Evolutionary conservation across 2,113 vertebrate genomes (phyloP), one percentile per base, ranked within the genome.

Genomic region (Calyptommatus sinebrachiatus): DNA sequence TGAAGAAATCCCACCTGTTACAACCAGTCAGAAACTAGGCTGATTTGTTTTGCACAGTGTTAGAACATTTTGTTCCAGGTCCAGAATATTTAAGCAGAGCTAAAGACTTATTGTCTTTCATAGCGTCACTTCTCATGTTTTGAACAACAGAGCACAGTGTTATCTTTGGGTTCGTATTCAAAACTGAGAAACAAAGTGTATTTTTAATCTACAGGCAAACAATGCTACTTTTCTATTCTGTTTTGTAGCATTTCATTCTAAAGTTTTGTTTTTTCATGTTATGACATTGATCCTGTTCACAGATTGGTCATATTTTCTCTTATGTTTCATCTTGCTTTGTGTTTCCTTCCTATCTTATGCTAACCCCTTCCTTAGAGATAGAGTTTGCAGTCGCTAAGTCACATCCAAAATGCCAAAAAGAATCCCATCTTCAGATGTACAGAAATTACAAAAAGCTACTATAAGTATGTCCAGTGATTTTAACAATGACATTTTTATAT

Each of bases 61-160:
- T 86, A 73, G 74, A 70, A 83, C 78, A 83, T 63, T 87, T 88
- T 87, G 68, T 80, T 81, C 84, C 7, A 81, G 83, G 81, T 81
- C 71, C 71, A 86, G 81, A 65, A 69, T 79, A 75, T 81, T 45
- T 81, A 85, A 85, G 80, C 80, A 35, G 60, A 80, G 80, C 73
- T 79, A 69, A 67, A 88, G 81, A 78, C 14, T 77, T 67, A 31
- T 65, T 76, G 4, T 84, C 80, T 90, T 85, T 86, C 80, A 82
- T 68, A 84, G 45, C 45, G 57, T 82, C 76, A 75, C 72, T 83
- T 86, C 61, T 87, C 72, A 10, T 81, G 61, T 84, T 82, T 84
- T 84, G 79, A 81, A 77, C 31, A 77, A 83, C 46, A 61, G 84
- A 16, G 68, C 76, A 69, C 67, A 87, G 20, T 77, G 65, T 81